Percentiles rank a stretch among this genome's conserved stretches.
These are phyloP conservation scores for Drosophila hydei DNA, from an alignment of 1,140 invertebrate genomes.

Conservation along the genomic window DNA sequence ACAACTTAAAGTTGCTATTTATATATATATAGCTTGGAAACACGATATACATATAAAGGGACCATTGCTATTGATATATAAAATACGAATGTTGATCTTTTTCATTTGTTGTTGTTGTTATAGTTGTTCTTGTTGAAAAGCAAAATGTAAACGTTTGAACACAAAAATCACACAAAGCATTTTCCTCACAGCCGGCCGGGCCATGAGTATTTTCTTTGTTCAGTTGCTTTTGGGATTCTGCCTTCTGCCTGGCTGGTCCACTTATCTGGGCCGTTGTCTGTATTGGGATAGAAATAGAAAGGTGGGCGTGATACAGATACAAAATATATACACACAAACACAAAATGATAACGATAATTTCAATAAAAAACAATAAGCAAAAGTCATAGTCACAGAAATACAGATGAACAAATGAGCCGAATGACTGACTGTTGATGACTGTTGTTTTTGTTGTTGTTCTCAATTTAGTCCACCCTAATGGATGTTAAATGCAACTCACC, in stretches of 20 bases:
- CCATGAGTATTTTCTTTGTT: conserved; percentile 73
- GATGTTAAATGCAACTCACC: conserved; percentile 58
- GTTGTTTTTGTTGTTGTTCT: conserved; percentile 34
- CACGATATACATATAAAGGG: conserved; percentile 18
- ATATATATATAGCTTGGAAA: conserved; percentile 26
- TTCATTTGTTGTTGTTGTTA: conserved; percentile 25
- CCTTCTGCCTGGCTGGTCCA: conserved; percentile 60
- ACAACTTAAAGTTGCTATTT: conserved; percentile 74
- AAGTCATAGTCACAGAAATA: conserved; percentile 45
- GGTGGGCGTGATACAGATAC: conserved; percentile 64
- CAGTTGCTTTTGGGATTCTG: conserved; percentile 75
- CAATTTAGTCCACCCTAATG: background rate
- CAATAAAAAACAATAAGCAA: conserved; percentile 45
- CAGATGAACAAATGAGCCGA: conserved; percentile 31
- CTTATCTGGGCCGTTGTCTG: conserved; percentile 84
- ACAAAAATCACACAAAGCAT: conserved; percentile 80
- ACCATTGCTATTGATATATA: conserved; percentile 39
- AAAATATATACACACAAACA: conserved; percentile 35
- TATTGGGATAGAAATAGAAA: conserved; percentile 55
- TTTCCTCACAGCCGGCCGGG: conserved; percentile 61
- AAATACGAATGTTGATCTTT: conserved; percentile 14
- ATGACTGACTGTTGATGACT: conserved; percentile 53
- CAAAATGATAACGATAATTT: conserved; percentile 29
- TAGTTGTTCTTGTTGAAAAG: conserved; percentile 50
- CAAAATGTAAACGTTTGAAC: conserved; percentile 79